Conservation (phyloP, 2,113 vertebrate genomes). For the Tenebrosternarchus preto region DNA sequence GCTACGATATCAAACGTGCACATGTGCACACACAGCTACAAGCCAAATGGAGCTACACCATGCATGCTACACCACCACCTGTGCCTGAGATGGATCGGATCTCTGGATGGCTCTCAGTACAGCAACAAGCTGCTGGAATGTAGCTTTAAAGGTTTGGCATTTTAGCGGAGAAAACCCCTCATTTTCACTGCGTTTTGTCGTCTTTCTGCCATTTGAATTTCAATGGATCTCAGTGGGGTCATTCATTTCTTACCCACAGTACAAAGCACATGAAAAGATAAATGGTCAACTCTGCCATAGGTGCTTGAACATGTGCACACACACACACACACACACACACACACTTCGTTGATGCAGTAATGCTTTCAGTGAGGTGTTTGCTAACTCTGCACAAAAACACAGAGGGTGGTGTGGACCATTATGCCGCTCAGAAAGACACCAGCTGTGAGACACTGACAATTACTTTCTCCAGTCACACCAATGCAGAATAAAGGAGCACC, state of each 20-base stretch:
- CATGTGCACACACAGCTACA: no score
- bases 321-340: not conserved
- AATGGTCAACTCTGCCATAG: not conserved
- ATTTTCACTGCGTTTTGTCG: not conserved
- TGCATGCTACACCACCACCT: not conserved
- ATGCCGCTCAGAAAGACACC: slow-evolving; percentile 26
- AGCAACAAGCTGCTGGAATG: not conserved
- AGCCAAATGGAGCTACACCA: not conserved
- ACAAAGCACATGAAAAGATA: not conserved
- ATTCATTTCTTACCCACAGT: not conserved
- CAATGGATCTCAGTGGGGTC: not conserved
- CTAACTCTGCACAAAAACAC: slow-evolving; percentile 10
- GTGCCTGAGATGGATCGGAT: not conserved
- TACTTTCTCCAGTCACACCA: not conserved
- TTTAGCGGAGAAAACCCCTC: not conserved
- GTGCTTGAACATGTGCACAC: not conserved
- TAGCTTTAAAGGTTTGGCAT: not conserved
- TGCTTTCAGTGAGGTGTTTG: slow-evolving; percentile 10
- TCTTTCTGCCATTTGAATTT: not conserved
- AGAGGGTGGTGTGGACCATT: slow-evolving; percentile 22
- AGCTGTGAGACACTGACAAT: slow-evolving; percentile 37
- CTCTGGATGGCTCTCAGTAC: not conserved
- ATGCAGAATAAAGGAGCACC: not conserved
- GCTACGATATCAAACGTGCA: not conserved
- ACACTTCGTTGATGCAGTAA: not conserved